phyloP scores from a whole-genome alignment of 2,888 invertebrate species.

The Serrognathus titanus region DNA sequence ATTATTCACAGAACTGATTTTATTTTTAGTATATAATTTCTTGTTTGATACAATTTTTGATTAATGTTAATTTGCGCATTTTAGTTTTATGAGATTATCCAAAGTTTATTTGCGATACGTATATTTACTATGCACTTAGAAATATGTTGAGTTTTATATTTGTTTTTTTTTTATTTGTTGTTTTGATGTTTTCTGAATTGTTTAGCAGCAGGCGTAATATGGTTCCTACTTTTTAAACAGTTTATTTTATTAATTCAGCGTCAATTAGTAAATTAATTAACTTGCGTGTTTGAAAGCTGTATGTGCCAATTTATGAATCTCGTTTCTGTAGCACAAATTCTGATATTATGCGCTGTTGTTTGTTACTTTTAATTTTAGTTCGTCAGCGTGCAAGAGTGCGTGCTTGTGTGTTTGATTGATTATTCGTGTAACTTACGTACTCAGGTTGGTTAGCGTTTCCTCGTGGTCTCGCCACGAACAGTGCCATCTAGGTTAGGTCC shows the following conservation, averaged over 20 bases:
- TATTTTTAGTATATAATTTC: constrained; percentile 31
- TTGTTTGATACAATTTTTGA: constrained; percentile 20
- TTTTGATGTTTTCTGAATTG: constrained; percentile 32
- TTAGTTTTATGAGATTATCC: constrained; percentile 27
- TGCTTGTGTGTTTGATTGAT: constrained; percentile 18
- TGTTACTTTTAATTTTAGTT: constrained; percentile 19
- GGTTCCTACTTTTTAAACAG: constrained; percentile 33
- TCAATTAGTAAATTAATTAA: constrained; percentile 36
- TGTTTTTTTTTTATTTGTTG: constrained; percentile 31
- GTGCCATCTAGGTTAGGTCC: constrained; percentile 47
- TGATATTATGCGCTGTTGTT: constrained; percentile 26
- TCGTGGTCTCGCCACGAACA: constrained; percentile 34
- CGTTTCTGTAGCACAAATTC: constrained; percentile 29
- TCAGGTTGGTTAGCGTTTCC: constrained; percentile 48
- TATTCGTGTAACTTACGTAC: constrained; percentile 35
- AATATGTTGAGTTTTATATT: constrained; percentile 26
- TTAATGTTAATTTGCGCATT: constrained; percentile 24
- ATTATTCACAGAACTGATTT: constrained; percentile 49
- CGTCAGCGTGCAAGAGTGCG: neutral
- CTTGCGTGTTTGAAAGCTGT: constrained; percentile 30
- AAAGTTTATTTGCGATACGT: constrained; percentile 30
- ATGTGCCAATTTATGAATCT: constrained; percentile 33
- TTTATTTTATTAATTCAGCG: constrained; percentile 34
- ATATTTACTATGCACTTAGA: constrained; percentile 20
- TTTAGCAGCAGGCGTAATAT: constrained; percentile 41